These are phyloP conservation scores for human (Homo sapiens) DNA, from an alignment of 2,113 vertebrate species.

Conservation along the genomic window GRCh38 chr14:73112001-73112500, in stretches of 20 bases:
- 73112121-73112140: neutral
- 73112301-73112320: neutral
- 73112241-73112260: slow-evolving; percentile 94
- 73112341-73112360: neutral
- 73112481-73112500: fast-evolving
- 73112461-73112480: neutral
- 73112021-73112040: neutral
- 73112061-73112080: slow-evolving; percentile 22
- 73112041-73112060: neutral
- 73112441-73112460: neutral
- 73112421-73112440: too few species aligned
- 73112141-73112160: slow-evolving; percentile 91
- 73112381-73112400: neutral
- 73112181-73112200: slow-evolving; percentile 99
- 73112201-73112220: slow-evolving; percentile 99
- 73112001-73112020: neutral
- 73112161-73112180: slow-evolving; percentile 97
- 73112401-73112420: too few species aligned
- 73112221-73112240: slow-evolving; percentile 98
- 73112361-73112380: neutral
- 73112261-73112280: neutral
- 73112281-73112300: slow-evolving; percentile 7
- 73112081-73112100: neutral
- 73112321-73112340: neutral
- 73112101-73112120: neutral